Evolutionary conservation across 2,797 vertebrate genomes (phyloP).

Genomic region (Xerus rutilus): DNA sequence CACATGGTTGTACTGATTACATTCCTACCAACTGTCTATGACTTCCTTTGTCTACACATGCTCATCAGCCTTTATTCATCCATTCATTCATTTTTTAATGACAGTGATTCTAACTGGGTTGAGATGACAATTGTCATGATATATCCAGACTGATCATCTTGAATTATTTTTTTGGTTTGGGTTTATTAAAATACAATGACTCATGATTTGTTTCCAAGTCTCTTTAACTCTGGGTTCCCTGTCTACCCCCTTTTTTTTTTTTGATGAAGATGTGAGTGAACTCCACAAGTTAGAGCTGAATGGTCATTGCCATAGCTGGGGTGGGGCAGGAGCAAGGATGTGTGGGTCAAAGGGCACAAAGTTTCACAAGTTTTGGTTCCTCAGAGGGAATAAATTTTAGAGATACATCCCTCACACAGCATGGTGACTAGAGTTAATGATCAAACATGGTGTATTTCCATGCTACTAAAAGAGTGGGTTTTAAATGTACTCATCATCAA

Average conservation of each 20-base stretch:
- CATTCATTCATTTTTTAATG: neutral
- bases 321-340: accelerated
- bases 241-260: neutral
- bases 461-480: neutral
- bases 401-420: no score
- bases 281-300: neutral
- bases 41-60: neutral
- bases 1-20: neutral
- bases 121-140: neutral
- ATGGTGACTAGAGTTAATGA: neutral
- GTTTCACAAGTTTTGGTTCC: neutral
- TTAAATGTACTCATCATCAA: neutral
- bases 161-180: neutral
- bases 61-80: no score
- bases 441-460: neutral
- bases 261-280: neutral
- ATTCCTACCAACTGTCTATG: neutral
- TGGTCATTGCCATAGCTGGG: neutral
- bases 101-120: neutral
- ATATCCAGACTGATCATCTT: neutral
- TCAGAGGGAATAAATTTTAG: neutral
- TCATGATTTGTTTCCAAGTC: neutral
- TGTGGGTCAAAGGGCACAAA: neutral
- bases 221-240: neutral
- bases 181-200: neutral